Conservation (phyloP, 2,113 vertebrate genomes). For the Lethenteron reissneri region DNA sequence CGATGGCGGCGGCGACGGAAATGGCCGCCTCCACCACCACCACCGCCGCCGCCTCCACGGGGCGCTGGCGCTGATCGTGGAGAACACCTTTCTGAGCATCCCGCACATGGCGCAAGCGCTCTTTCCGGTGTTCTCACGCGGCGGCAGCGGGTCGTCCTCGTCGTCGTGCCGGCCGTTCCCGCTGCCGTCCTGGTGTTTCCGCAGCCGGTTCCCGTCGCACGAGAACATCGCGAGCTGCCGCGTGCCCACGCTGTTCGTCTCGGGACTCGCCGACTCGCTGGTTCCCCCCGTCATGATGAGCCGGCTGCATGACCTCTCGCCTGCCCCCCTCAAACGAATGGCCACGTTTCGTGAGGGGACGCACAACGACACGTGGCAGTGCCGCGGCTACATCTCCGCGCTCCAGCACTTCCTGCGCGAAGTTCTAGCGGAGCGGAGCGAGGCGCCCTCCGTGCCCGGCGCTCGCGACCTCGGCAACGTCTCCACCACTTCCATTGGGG, state of each 20-base stretch:
- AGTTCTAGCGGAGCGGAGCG: constrained; percentile 44
- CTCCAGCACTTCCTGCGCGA: constrained; percentile 93
- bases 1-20: too few species aligned
- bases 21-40: too few species aligned
- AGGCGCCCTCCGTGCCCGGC: too few species aligned
- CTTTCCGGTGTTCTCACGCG: constrained; percentile 86
- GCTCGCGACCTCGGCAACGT: too few species aligned
- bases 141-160: constrained; percentile 10
- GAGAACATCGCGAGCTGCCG: constrained; percentile 68
- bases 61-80: constrained; percentile 65
- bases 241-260: constrained; percentile 93
- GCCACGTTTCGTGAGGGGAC: constrained; percentile 92
- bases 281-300: constrained; percentile 99
- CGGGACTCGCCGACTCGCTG: constrained; percentile 84
- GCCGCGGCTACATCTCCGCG: constrained; percentile 82
- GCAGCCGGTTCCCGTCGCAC: constrained; percentile 89
- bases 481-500: too few species aligned
- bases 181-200: constrained; percentile 93
- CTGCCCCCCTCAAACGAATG: constrained; percentile 85
- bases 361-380: constrained; percentile 98
- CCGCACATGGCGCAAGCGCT: constrained; percentile 93
- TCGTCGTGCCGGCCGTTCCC: constrained; percentile 15
- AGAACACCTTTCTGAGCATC: constrained; percentile 98
- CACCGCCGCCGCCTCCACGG: not conserved
- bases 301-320: constrained; percentile 84